Evolutionary conservation across 2,797 vertebrate species (phyloP).

Genomic region (Mareca strepera): DNA sequence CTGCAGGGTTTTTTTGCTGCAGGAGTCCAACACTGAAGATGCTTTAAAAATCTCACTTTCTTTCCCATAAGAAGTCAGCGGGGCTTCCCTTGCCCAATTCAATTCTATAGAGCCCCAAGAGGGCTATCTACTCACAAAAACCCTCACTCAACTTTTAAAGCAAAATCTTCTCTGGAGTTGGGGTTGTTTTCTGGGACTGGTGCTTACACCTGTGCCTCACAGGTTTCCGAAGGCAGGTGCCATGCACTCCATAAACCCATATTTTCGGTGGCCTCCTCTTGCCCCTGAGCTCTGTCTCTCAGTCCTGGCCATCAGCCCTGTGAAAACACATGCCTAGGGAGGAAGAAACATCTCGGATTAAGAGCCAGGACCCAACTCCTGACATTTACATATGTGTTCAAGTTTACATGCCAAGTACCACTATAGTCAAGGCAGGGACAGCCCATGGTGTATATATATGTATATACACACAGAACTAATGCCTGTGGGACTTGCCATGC

Average conservation of each 20-base stretch:
- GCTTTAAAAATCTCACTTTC: not conserved
- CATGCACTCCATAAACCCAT: rapidly evolving
- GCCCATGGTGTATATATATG: not conserved
- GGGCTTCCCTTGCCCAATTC: not conserved
- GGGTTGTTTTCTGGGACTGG: not conserved
- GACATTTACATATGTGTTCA: not conserved
- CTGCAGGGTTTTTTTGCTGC: no score
- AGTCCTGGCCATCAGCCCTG: not conserved
- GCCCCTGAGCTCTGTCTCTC: not conserved
- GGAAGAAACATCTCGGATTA: not conserved
- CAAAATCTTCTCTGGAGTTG: not conserved
- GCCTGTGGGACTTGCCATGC: not conserved
- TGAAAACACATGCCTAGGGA: not conserved
- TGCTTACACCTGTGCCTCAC: not conserved
- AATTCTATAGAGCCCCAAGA: not conserved
- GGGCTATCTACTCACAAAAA: not conserved
- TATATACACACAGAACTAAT: not conserved
- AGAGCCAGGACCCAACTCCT: not conserved
- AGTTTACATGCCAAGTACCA: not conserved
- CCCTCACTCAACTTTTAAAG: not conserved
- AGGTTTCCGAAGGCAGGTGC: not conserved
- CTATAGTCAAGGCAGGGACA: not conserved
- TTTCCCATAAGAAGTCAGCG: not conserved
- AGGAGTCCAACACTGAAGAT: not conserved
- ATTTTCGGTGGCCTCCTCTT: not conserved